Conservation (phyloP, 2,888 invertebrate genomes). For the Morpho achilles region DNA sequence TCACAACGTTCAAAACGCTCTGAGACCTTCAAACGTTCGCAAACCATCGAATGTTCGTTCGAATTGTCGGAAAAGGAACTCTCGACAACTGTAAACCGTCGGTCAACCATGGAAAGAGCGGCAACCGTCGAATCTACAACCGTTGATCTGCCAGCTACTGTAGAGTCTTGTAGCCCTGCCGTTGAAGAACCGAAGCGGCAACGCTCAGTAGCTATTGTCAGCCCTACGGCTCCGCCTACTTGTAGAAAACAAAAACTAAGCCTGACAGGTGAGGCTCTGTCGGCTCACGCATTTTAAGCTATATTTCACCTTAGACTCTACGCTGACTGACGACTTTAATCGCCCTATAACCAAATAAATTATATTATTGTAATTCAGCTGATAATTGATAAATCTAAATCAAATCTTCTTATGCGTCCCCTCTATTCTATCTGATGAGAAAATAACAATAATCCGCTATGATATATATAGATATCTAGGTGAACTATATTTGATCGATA, state of each 20-base stretch:
- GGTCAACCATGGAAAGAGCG: constrained; percentile 11
- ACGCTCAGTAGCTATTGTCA: constrained; percentile 82
- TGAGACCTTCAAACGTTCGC: constrained; percentile 44
- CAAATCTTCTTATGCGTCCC: too few relatives aligned
- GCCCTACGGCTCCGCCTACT: constrained; percentile 80
- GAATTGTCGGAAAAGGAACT: constrained; percentile 20
- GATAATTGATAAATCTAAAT: too few relatives aligned
- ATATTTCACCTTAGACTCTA: constrained; percentile 15
- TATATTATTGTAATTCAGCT: too few relatives aligned
- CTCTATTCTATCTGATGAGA: too few relatives aligned
- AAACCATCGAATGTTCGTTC: constrained; percentile 32
- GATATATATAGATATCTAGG: too few relatives aligned
- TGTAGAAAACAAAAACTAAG: constrained; percentile 85
- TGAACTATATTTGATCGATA: too few relatives aligned
- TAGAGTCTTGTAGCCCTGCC: constrained; percentile 21
- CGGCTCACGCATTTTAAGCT: constrained; percentile 31
- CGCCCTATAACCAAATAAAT: constrained; percentile 1
- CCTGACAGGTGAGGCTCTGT: constrained; percentile 78
- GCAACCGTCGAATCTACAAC: constrained; percentile 18
- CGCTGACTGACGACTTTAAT: constrained; percentile 29
- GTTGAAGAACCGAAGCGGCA: constrained; percentile 44
- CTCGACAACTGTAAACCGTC: constrained; percentile 13
- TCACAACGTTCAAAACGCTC: constrained; percentile 43
- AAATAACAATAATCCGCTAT: too few relatives aligned
- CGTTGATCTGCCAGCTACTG: constrained; percentile 13